Evolutionary conservation across 2,113 vertebrate species (phyloP).

Genomic region (Pandion haliaetus): DNA sequence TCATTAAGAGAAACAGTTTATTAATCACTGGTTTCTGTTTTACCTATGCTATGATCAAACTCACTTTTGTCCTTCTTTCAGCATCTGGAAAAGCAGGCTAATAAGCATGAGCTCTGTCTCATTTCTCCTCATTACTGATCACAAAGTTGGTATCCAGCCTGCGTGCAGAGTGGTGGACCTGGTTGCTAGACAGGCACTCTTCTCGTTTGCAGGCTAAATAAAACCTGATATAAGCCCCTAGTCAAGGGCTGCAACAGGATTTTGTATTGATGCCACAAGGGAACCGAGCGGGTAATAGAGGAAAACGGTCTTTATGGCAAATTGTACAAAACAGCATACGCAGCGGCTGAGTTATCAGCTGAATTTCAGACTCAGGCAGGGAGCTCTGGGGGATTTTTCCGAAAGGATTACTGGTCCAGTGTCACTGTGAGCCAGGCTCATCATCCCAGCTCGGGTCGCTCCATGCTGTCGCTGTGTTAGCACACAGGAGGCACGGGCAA

Average conservation of each 20-base stretch:
- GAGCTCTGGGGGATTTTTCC: neutral
- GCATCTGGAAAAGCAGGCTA: neutral
- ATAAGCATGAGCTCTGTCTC: neutral
- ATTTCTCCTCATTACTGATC: neutral
- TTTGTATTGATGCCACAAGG: neutral
- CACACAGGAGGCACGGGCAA: neutral
- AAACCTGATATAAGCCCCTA: neutral
- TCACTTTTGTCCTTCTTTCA: neutral
- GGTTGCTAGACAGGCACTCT: neutral
- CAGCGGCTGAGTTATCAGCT: neutral
- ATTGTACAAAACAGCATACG: neutral
- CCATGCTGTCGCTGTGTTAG: fast-evolving
- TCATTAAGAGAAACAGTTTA: neutral
- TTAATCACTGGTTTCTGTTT: neutral
- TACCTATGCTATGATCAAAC: neutral
- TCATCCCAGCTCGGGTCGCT: neutral
- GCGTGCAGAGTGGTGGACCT: neutral
- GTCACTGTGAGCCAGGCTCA: neutral
- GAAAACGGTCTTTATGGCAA: neutral
- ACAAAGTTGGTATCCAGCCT: neutral
- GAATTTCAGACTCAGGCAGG: neutral
- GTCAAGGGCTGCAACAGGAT: neutral
- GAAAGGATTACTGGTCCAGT: neutral
- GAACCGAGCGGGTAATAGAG: neutral
- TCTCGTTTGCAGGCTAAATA: neutral